Evolutionary conservation across 2,888 invertebrate species (phyloP), one percentile per base, ranked within the genome.

Genomic region (Euzophera pinguis): DNA sequence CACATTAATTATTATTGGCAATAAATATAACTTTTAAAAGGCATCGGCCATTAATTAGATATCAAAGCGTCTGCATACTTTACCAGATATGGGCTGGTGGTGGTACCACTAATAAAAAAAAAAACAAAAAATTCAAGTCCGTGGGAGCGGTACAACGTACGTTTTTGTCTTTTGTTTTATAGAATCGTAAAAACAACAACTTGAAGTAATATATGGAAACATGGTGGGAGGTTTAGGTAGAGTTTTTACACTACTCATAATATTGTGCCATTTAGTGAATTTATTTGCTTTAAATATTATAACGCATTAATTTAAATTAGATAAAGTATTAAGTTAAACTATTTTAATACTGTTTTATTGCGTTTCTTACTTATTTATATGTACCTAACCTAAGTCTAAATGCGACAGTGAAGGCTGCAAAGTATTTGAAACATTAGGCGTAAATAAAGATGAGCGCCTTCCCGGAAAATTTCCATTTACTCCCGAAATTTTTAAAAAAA

Each of bases 41-140:
- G 12, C 29, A 12, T 13, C 38, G 22, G n/a, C 13, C 38, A 49
- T 49, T 49, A 49, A 49, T 49, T 29, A 49, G 48, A 49, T 14
- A 38, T 39, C 48, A 49, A 39, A 38, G 38, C 13, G 48, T 12
- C 27, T 29, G 4, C 8, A 35, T 22, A 35, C 47, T 12, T 10
- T n/a, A 35, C 48, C 29, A 12, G 5, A 37, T 39, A 38, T 22
- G 48, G 38, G 12, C 10, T 14, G 10, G 9, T 16, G 8, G 8
- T 22, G 22, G 22, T 22, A 32, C 32, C 8, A 10, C 3, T 16
- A 17, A 22, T 41, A 41, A 1, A 17, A 17, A 17, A 27, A 9
- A 45, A 14, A 45, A 45, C 5, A 32, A 16, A 45, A 32, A 14
- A 45, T n/a, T 32, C 34, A 1, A 27, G 32, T 45, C 29, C 10